Conservation (phyloP, 2,888 invertebrate genomes). For the Anoplius nigerrimus region DNA sequence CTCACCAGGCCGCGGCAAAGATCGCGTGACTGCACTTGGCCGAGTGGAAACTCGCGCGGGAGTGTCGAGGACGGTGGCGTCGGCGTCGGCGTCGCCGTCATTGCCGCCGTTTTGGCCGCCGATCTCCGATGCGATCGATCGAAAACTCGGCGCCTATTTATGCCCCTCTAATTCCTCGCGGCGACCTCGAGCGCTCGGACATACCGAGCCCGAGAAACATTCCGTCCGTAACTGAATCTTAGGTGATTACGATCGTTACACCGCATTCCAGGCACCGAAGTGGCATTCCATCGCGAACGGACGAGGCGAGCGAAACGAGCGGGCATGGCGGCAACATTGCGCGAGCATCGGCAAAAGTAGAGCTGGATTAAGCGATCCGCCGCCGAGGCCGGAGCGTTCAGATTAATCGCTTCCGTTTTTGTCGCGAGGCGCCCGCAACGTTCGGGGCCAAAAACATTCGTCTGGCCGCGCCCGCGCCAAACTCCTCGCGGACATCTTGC, state of each 20-base stretch:
- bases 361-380: conserved; percentile 50
- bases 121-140: conserved; percentile 36
- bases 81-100: too few species aligned
- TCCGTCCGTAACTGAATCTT: conserved; percentile 61
- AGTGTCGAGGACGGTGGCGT: background rate
- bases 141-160: conserved; percentile 40
- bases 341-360: conserved; percentile 55
- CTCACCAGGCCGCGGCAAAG: too few species aligned
- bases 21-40: conserved; percentile 4
- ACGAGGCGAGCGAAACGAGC: conserved; percentile 16
- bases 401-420: conserved; percentile 54
- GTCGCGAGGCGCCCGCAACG: background rate
- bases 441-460: too few species aligned
- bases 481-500: too few species aligned
- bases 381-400: conserved; percentile 40
- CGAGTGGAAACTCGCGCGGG: background rate
- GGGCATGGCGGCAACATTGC: conserved; percentile 47
- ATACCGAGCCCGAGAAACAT: conserved; percentile 58
- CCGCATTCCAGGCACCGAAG: conserved; percentile 69
- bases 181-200: conserved; percentile 45
- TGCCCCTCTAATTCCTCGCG: conserved; percentile 41
- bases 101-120: too few species aligned
- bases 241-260: conserved; percentile 67
- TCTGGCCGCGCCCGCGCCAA: too few species aligned
- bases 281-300: conserved; percentile 57